Evolutionary conservation across 2,113 vertebrate genomes (phyloP), one percentile per base, ranked within the genome.

Genomic region (Noturus placidus): DNA sequence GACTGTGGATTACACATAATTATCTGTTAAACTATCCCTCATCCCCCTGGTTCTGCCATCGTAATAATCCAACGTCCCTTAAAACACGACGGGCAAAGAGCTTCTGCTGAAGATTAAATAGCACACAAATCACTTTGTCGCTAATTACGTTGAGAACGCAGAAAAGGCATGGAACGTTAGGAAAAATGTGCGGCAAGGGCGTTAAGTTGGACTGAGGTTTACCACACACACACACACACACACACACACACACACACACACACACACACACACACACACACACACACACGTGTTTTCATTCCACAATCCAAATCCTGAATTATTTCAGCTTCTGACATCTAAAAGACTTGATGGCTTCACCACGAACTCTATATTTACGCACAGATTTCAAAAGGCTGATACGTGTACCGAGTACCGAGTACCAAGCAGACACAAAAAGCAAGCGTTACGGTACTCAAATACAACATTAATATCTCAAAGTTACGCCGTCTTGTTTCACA

Each of bases 1-100:
- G 79, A 85, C 83, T 85, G 88, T 72, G 83, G 84, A 93, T 93
- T 91, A 91, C 87, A 87, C 70, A 87, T 91, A 92, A 92, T 91
- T 89, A 91, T 88, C 88, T 76, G 83, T 79, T 85, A 90, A 91
- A 84, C 63, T 85, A 72, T 79, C 52, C 50, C 82, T 84, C 76
- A 54, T 83, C 54, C 35, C 38, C 65, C 79, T 82, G 70, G 81
- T 90, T 56, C 82, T 82, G 70, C 85, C 63, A 84, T 69, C 38
- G 38, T 82, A 87, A 83, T 84, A 59, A 79, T 87, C 59, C 86
- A 83, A 67, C 80, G 84, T 89, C 38, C 65, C 70, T 67, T 86
- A 87, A 86, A 86, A 59, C 67, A 67, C 27, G 78, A 82, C 65
- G 42, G 30, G 67, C n/a, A 82, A 5, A 14, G 46, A 30, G 25